A percentile compares a stretch with the other conserved stretches of the same genome.
These are phyloP conservation scores for Platichthys stellatus DNA, from an alignment of 2,113 vertebrate species.

Conservation along the genomic window DNA sequence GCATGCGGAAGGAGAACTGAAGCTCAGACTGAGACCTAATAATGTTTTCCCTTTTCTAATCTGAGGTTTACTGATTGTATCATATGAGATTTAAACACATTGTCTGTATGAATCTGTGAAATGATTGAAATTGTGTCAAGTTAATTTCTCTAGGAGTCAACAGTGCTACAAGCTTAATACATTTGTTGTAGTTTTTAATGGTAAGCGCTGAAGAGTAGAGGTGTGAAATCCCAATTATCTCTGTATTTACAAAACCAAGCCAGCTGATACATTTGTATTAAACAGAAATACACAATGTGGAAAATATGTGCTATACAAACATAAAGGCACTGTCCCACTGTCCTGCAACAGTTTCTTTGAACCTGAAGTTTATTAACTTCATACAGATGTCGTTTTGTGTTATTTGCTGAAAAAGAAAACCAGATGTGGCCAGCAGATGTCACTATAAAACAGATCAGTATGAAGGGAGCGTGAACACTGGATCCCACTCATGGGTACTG, in stretches of 20 bases:
- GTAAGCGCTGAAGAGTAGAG: conserved; percentile 25
- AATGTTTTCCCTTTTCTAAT: too few species aligned
- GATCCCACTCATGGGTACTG: not conserved
- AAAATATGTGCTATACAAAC: conserved; percentile 86
- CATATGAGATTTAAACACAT: not conserved
- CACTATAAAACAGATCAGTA: conserved; percentile 17
- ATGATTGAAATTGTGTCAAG: too few species aligned
- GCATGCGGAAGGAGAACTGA: not conserved
- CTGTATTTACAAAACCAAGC: conserved; percentile 88
- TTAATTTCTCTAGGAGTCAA: not conserved
- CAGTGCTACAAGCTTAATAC: not conserved
- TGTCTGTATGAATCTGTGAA: too few species aligned
- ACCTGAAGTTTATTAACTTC: not conserved
- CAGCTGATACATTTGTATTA: conserved; percentile 87
- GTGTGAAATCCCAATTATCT: conserved; percentile 72
- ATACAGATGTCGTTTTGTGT: too few species aligned
- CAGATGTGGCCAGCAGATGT: conserved; percentile 65
- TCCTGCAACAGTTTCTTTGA: not conserved
- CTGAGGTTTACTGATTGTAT: too few species aligned
- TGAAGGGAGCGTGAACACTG: not conserved
- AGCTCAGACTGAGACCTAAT: not conserved
- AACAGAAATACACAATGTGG: conserved; percentile 88
- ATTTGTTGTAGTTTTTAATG: conserved; percentile 34
- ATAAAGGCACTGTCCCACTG: not conserved
- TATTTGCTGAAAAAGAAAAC: not conserved